Base-by-base conservation (phyloP, 2,888 invertebrate genomes). In the Oxycera nigricornis region DNA sequence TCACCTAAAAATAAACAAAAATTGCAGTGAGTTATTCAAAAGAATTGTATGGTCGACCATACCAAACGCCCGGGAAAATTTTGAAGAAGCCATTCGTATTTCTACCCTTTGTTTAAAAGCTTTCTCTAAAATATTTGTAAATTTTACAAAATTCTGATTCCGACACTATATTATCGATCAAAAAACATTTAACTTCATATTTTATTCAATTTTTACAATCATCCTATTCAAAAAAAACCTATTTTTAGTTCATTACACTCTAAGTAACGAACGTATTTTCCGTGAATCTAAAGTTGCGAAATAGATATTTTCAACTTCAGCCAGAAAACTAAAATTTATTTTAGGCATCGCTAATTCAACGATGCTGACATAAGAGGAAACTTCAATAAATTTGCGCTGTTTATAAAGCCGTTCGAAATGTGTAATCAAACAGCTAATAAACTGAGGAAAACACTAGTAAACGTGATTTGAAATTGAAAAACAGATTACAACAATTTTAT, bases 281-380 rank as follows among this genome's bases (percentile, higher is more conserved):
- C 52, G 24, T 24, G 24, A 24, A 22, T 55, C 22, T 11, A 2
- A n/a, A 46, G 46, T 46, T 55, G 22, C 20, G 24, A 3, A 55
- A 7, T 55, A 46, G 3, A 55, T 55, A 55, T 55, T 55, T 55
- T 55, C 52, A 20, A 11, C 52, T 55, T 55, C 52, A 20, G 22
- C 52, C 52, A 9, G 52, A 55, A 55, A 55, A 55, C 20, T 20
- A 55, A 55, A 55, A 55, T 24, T 55, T 55, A 55, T 59, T 59
- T 59, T 30, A 11, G 22, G 30, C 59, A 14, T 2, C 11, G 4
- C 28, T 4, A 2, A 14, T 59, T 59, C n/a, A 26, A 7, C 17
- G 59, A 26, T 14, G 26, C 17, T 30, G 59, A 30, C 59, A 55
- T 35, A 11, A 35, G 55, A 6, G 55, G 17, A 55, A 24, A 55